A percentile compares a stretch with the other conserved stretches of the same genome.
Evolutionary conservation across 2,888 invertebrate species (phyloP).

Genomic region (Pogonocherus hispidulus): DNA sequence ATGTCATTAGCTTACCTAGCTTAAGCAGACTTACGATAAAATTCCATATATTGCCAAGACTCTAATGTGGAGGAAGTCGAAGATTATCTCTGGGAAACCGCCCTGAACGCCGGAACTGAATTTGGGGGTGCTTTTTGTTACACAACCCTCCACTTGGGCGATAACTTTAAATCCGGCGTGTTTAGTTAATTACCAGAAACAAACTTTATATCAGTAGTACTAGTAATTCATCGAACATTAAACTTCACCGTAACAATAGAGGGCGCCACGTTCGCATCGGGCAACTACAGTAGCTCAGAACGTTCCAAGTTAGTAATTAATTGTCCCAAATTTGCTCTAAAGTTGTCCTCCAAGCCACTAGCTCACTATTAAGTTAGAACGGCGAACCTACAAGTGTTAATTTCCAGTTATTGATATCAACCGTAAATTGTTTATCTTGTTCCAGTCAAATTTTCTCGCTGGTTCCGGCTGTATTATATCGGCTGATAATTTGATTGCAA

Average conservation of each 20-base stretch:
- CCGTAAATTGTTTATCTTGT: slow-evolving; percentile 26
- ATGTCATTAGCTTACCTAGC: slow-evolving; percentile 27
- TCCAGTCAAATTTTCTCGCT: slow-evolving; percentile 32
- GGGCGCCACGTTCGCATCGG: slow-evolving; percentile 54
- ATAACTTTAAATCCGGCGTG: slow-evolving; percentile 33
- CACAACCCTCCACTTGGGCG: background rate
- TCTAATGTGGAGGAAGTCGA: slow-evolving; percentile 27
- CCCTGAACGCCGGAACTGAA: slow-evolving; percentile 26
- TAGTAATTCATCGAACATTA: slow-evolving; percentile 60
- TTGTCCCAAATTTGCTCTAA: slow-evolving; percentile 61
- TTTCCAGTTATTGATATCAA: slow-evolving; percentile 58
- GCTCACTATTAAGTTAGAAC: slow-evolving; percentile 22
- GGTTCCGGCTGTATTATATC: slow-evolving; percentile 28
- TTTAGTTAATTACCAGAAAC: slow-evolving; percentile 51
- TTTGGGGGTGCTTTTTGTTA: slow-evolving; percentile 29
- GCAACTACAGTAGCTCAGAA: slow-evolving; percentile 44
- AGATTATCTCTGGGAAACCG: slow-evolving; percentile 32
- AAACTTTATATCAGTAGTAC: slow-evolving; percentile 53
- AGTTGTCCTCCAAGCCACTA: slow-evolving; percentile 27
- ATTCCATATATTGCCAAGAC: slow-evolving; percentile 26
- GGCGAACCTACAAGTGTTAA: slow-evolving; percentile 57
- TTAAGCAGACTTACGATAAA: slow-evolving; percentile 27
- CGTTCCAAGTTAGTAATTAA: slow-evolving; percentile 63
- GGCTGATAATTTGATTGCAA: slow-evolving; percentile 38
- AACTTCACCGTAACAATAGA: slow-evolving; percentile 57